phyloP scores from a whole-genome alignment of 2,113 vertebrate genomes.

The Corydoras sp. region DNA sequence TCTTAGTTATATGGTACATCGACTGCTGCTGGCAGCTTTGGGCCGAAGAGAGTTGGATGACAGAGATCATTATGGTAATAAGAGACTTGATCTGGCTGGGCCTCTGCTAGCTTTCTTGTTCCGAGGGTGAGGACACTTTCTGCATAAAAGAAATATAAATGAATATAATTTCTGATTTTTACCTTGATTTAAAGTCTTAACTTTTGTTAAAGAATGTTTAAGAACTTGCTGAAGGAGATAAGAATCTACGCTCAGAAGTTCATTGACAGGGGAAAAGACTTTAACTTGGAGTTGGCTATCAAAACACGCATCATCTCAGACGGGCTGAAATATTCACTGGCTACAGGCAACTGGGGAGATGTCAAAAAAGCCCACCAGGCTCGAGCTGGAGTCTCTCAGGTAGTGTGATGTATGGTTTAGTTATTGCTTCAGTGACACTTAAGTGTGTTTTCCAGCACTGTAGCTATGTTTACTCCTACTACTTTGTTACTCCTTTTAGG shows the following conservation, averaged over 20 bases:
- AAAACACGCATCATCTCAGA: conserved; percentile 97
- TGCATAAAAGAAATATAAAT: too few species aligned
- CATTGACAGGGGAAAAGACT: conserved; percentile 95
- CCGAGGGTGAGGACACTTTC: conserved; percentile 74
- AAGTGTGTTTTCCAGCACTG: too few species aligned
- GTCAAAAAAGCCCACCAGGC: conserved; percentile 98
- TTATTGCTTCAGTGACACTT: too few species aligned
- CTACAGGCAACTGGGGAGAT: conserved; percentile 98
- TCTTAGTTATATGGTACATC: conserved; percentile 93
- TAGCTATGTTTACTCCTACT: too few species aligned
- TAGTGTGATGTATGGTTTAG: conserved; percentile 42
- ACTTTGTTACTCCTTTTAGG: too few species aligned
- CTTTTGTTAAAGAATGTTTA: conserved; percentile 82
- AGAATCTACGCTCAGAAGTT: conserved; percentile 97
- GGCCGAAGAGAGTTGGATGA: conserved; percentile 93
- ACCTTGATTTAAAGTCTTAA: too few species aligned
- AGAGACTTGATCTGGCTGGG: conserved; percentile 96
- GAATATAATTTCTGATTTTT: too few species aligned
- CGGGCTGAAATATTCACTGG: conserved; percentile 92
- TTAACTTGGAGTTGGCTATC: conserved; percentile 95
- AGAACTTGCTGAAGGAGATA: conserved; percentile 97
- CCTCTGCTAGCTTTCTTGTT: conserved; percentile 92
- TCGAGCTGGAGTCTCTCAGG: conserved; percentile 95
- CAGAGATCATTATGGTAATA: conserved; percentile 98
- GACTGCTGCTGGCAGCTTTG: conserved; percentile 86